Base-by-base conservation (phyloP, 2,888 invertebrate genomes). In the Choreutis nemorana region DNA sequence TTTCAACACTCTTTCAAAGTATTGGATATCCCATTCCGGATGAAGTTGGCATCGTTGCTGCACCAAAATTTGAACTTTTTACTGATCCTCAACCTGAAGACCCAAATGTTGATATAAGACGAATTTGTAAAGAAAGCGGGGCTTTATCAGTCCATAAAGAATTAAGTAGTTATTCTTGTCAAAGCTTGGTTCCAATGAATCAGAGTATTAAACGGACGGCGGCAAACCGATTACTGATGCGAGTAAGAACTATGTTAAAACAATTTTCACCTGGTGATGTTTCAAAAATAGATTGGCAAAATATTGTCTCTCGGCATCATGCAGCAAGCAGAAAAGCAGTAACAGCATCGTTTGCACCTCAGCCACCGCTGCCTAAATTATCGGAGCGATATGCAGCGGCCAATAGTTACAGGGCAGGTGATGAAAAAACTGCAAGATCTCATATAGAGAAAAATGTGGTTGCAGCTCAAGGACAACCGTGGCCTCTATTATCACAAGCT, bases 131-230 rank as follows among this genome's bases (percentile, higher is more conserved):
- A 40, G 72, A 72, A 44, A 53, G 53, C 26, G 73, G 70, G 4
- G 77, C 78, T 23, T 49, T 75, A 25, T 57, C 62, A 10, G 66
- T 77, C n/a, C 78, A 78, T 35, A 62, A 59, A 34, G 78, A 77
- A 46, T 39, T 78, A 23, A 60, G 65, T 38, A 41, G 40, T 6
- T 48, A 77, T 30, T 53, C 72, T 25, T 64, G 63, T 35, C 56
- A 50, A 38, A 64, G 64, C 9, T 39, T 49, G 15, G 48, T 68
- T 5, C 56, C 62, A 21, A 72, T 70, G 65, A 66, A 61, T 35
- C 70, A 73, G 48, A 59, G 66, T 28, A 71, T 72, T 21, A 78
- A 70, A 39, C 55, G 66, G 28, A 71, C 72, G 10, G 75, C 75
- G 14, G 75, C 75, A 13, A 75, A 71, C 46, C 58, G 58, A 21